Percentiles rank a stretch among this genome's conserved stretches.
These are phyloP conservation scores for Trichomycterus rosablanca DNA, from an alignment of 2,113 vertebrate species.

Conservation along the genomic window DNA sequence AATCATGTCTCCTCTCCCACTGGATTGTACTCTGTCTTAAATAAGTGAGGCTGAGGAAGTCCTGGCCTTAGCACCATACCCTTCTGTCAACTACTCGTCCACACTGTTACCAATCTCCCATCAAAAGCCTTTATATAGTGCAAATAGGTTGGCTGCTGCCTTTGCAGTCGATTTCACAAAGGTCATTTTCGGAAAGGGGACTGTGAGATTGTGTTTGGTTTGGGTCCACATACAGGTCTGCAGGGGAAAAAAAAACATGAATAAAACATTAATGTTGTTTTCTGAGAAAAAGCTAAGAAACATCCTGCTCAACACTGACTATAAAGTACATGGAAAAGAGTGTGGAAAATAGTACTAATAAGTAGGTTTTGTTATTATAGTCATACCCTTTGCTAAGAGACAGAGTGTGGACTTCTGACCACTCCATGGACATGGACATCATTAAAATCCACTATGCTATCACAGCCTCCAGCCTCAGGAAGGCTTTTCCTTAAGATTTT, in stretches of 20 bases:
- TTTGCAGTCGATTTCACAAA: constrained; percentile 38
- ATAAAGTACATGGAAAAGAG: too few species aligned
- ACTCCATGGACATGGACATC: too few species aligned
- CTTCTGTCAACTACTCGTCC: constrained; percentile 35
- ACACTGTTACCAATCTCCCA: constrained; percentile 38
- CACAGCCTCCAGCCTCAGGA: too few species aligned
- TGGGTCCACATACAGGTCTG: constrained; percentile 71
- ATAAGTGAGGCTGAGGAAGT: constrained; percentile 22
- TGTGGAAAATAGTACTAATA: too few species aligned
- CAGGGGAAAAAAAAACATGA: constrained; percentile 44
- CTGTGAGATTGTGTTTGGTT: constrained; percentile 63
- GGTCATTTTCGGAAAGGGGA: constrained; percentile 71
- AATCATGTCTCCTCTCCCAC: constrained; percentile 50
- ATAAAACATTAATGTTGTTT: too few species aligned
- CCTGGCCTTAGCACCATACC: constrained; percentile 28
- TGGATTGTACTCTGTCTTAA: constrained; percentile 18
- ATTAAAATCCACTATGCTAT: too few species aligned
- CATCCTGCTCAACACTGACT: background rate
- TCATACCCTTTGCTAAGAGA: too few species aligned
- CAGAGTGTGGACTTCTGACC: too few species aligned
- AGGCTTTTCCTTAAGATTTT: too few species aligned
- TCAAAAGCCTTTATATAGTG: constrained; percentile 64
- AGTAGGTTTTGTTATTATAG: too few species aligned
- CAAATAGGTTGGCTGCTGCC: constrained; percentile 62
- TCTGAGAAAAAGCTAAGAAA: too few species aligned